A percentile compares a stretch with the other conserved stretches of the same genome.
phyloP scores from a whole-genome alignment of 2,797 vertebrate genomes.

The Gambelia wislizenii region DNA sequence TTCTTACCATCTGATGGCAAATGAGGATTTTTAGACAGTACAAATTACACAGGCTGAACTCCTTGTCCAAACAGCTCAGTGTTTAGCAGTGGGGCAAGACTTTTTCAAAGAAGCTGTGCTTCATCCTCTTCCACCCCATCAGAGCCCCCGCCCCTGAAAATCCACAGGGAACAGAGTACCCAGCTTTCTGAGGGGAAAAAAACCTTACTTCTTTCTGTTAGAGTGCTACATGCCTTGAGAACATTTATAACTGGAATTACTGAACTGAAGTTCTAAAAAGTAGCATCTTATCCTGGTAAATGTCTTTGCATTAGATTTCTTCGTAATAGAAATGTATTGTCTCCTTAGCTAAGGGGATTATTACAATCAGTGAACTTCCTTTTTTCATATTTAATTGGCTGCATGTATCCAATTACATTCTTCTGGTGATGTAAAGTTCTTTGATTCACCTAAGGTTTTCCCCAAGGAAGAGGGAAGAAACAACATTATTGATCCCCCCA shows the following conservation, averaged over 20 bases:
- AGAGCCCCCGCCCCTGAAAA: neutral
- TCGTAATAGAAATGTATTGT: neutral
- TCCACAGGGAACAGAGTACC: neutral
- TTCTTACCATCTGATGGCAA: constrained; percentile 12
- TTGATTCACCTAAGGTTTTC: neutral
- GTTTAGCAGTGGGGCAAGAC: neutral
- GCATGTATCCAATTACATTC: neutral
- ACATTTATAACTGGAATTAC: no score
- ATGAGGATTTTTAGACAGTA: constrained; percentile 5
- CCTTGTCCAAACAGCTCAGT: constrained; percentile 17
- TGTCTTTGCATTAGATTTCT: neutral
- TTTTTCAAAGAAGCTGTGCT: neutral
- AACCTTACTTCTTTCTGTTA: neutral
- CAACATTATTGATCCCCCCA: neutral
- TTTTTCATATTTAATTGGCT: constrained; percentile 15
- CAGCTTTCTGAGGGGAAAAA: neutral
- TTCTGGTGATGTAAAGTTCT: neutral
- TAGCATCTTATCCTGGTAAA: neutral
- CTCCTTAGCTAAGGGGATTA: neutral
- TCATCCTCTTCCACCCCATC: neutral
- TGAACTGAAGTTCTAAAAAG: no score
- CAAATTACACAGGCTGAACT: constrained; percentile 3
- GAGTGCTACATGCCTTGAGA: no score
- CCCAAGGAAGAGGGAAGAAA: neutral
- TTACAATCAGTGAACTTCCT: neutral